Evolutionary conservation across 1,140 invertebrate species (phyloP).

Genomic region (Heliothis virescens): DNA sequence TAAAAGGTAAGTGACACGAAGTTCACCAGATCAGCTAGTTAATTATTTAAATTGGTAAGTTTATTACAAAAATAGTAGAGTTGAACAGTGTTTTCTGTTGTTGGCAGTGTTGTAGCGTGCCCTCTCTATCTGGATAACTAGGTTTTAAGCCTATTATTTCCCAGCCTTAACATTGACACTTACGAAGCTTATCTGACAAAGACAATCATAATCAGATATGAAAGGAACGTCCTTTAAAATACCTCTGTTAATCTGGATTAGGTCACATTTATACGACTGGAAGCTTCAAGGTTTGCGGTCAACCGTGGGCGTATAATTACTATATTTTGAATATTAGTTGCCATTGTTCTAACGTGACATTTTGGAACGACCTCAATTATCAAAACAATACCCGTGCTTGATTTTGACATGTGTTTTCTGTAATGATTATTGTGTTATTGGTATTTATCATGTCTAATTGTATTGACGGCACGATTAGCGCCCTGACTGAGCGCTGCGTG

Average conservation of each 20-base stretch:
- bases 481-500: too few species aligned
- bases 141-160: too few species aligned
- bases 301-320: conserved; percentile 46
- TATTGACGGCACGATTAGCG: neutral
- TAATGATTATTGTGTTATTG: neutral
- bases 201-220: conserved; percentile 1
- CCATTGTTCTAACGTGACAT: conserved; percentile 45
- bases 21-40: too few species aligned
- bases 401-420: conserved; percentile 42
- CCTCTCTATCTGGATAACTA: too few species aligned
- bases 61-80: too few species aligned
- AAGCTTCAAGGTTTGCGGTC: conserved; percentile 45
- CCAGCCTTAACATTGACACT: neutral
- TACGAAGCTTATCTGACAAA: neutral
- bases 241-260: conserved; percentile 35
- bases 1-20: too few species aligned
- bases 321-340: conserved; percentile 37
- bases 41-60: too few species aligned
- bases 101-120: too few species aligned
- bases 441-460: conserved; percentile 1
- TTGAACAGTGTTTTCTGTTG: too few species aligned
- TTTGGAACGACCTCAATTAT: conserved; percentile 47
- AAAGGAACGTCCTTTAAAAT: conserved; percentile 19
- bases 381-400: conserved; percentile 28
- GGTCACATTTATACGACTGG: conserved; percentile 44